These are phyloP conservation scores for Saturnia pavonia DNA, from an alignment of 2,888 invertebrate species.

Conservation along the genomic window DNA sequence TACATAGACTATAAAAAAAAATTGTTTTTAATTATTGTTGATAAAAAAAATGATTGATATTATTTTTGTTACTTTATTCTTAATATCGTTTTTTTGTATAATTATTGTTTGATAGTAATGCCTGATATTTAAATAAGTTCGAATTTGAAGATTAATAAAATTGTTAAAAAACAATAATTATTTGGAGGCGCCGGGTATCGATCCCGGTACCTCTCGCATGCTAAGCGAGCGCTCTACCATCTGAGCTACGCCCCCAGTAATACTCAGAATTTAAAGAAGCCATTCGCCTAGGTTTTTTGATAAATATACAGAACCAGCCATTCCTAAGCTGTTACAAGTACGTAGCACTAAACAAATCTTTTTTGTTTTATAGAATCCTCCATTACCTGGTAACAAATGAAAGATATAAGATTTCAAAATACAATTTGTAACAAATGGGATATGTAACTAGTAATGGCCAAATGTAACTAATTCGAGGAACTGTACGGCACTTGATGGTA, in stretches of 20 bases:
- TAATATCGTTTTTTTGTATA: neutral
- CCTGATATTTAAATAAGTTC: neutral
- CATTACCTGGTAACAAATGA: no score
- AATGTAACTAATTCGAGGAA: no score
- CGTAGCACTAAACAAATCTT: no score
- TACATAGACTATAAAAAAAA: constrained; percentile 84
- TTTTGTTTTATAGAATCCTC: no score
- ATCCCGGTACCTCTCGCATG: constrained; percentile 82
- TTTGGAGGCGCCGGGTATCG: constrained; percentile 82
- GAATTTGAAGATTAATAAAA: neutral
- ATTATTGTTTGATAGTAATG: neutral
- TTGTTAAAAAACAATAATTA: neutral
- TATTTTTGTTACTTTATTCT: no score
- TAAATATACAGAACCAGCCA: neutral
- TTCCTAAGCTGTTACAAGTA: no score
- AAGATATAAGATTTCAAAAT: no score
- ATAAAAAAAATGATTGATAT: no score
- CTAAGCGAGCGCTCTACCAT: constrained; percentile 83
- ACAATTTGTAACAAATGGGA: no score
- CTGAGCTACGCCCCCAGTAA: constrained; percentile 79
- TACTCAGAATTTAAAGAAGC: neutral
- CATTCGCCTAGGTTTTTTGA: neutral
- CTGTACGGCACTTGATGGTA: no score
- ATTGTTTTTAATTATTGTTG: no score
- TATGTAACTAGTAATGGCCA: no score